A percentile compares a stretch with the other conserved stretches of the same genome.
Conservation (phyloP, 2,888 invertebrate genomes). For the Rhabditophanes sp. region DNA sequence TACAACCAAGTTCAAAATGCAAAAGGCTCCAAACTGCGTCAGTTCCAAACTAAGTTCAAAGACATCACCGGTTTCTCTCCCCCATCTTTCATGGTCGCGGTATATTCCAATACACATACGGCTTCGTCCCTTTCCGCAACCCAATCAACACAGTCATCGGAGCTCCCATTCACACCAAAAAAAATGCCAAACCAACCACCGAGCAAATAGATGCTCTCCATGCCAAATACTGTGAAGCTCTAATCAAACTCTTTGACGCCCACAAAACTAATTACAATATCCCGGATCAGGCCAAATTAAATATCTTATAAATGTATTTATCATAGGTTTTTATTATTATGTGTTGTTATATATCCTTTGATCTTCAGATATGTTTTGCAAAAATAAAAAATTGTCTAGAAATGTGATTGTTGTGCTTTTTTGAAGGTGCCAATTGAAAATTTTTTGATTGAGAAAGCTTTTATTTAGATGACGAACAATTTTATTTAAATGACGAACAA, state of each 20-base stretch:
- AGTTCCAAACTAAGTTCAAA: slow-evolving; percentile 4
- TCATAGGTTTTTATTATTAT: no score
- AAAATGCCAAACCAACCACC: slow-evolving; percentile 6
- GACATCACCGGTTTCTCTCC: slow-evolving; percentile 7
- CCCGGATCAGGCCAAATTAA: slow-evolving; percentile 2
- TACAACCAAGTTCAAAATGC: slow-evolving; percentile 5
- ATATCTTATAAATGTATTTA: slow-evolving; percentile 7
- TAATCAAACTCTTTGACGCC: slow-evolving; percentile 64
- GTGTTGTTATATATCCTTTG: no score
- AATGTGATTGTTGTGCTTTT: no score
- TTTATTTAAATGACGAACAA: no score
- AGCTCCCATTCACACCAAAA: slow-evolving; percentile 4
- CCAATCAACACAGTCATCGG: slow-evolving; percentile 9
- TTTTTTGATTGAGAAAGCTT: no score
- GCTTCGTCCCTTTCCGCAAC: slow-evolving; percentile 6
- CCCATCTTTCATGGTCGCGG: slow-evolving; percentile 4
- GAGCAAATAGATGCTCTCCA: slow-evolving; percentile 55
- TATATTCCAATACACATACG: slow-evolving; percentile 4
- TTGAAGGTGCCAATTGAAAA: no score
- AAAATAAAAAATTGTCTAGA: no score
- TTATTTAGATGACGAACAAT: no score
- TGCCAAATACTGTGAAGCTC: slow-evolving; percentile 56
- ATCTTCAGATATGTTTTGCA: no score
- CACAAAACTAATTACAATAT: slow-evolving; percentile 52
- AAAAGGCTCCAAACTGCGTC: slow-evolving; percentile 3